Evolutionary conservation across 2,797 vertebrate species (phyloP).

Genomic region (Pangasius mekongensis): DNA sequence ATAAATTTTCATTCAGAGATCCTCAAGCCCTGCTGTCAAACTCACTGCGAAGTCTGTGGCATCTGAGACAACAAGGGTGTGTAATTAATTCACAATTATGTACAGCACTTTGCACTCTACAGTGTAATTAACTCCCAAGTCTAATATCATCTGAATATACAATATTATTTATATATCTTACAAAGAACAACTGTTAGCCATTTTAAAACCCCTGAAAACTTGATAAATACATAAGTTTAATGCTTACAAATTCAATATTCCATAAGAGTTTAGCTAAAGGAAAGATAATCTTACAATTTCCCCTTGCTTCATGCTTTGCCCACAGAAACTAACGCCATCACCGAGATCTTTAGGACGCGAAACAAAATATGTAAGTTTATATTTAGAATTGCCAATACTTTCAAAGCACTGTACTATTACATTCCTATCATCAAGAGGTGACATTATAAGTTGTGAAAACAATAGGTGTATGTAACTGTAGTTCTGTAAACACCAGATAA

Average conservation of each 20-base stretch:
- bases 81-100: not conserved
- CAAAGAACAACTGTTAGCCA: not conserved
- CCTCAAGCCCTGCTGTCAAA: slow-evolving; percentile 70
- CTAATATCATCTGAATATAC: not conserved
- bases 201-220: not conserved
- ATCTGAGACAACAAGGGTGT: slow-evolving; percentile 77
- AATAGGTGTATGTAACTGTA: not conserved
- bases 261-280: not conserved
- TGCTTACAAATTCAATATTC: not conserved
- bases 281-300: not conserved
- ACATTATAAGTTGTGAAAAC: not conserved
- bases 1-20: slow-evolving; percentile 64
- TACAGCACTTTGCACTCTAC: not conserved
- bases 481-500: not conserved
- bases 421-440: not conserved
- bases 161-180: not conserved
- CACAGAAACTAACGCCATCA: slow-evolving; percentile 70
- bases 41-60: slow-evolving; percentile 65
- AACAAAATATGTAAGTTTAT: slow-evolving; percentile 93
- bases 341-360: slow-evolving; percentile 85
- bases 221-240: not conserved
- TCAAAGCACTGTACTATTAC: not conserved
- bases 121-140: not conserved
- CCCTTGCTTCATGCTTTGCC: slow-evolving; percentile 28
- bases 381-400: not conserved